Evolutionary conservation across 2,113 vertebrate species (phyloP).

Genomic region (Tor tambroides): DNA sequence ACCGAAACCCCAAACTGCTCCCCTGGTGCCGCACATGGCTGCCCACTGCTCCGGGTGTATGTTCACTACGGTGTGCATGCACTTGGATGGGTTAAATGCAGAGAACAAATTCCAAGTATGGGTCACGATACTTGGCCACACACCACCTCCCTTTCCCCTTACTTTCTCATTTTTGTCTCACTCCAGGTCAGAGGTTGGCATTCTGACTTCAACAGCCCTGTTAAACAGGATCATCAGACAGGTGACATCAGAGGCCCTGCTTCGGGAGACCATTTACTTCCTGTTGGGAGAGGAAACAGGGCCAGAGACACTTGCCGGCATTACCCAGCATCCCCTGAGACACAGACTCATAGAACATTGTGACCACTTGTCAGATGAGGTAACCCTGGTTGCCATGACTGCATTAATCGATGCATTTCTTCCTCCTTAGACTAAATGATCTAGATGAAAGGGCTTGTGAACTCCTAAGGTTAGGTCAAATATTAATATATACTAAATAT

Average conservation of each 20-base stretch:
- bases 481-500: too few relatives aligned
- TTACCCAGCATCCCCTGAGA: constrained; percentile 82
- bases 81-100: too few relatives aligned
- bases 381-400: constrained; percentile 56
- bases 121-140: too few relatives aligned
- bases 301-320: constrained; percentile 80
- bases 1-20: too few relatives aligned
- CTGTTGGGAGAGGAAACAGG: constrained; percentile 88
- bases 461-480: too few relatives aligned
- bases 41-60: too few relatives aligned
- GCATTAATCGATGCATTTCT: background rate
- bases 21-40: too few relatives aligned
- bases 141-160: too few relatives aligned
- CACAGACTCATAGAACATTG: constrained; percentile 95
- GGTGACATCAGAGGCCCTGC: constrained; percentile 88
- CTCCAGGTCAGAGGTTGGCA: constrained; percentile 92
- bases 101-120: too few relatives aligned
- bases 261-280: constrained; percentile 90
- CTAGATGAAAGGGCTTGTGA: too few relatives aligned
- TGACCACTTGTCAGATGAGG: constrained; percentile 98
- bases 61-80: too few relatives aligned
- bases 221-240: constrained; percentile 95
- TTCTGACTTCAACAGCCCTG: constrained; percentile 92
- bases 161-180: constrained; percentile 27
- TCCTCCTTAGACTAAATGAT: too few relatives aligned